These are phyloP conservation scores for Steromphala cineraria DNA, from an alignment of 2,888 invertebrate species.

Conservation along the genomic window DNA sequence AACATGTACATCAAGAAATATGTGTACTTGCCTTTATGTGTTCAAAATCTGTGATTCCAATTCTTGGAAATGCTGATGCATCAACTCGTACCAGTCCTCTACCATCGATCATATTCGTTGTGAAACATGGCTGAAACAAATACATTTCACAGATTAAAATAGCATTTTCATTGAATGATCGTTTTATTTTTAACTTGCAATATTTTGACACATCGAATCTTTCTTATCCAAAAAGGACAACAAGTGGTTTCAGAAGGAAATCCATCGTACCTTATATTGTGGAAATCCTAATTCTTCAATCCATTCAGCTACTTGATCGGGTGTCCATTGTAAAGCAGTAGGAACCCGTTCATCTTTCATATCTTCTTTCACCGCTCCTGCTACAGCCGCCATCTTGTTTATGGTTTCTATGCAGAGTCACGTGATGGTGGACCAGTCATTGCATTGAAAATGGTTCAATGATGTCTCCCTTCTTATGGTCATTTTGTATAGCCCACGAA, in stretches of 20 bases:
- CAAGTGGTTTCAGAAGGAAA: too few relatives aligned
- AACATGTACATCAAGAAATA: too few relatives aligned
- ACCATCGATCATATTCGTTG: slow-evolving; percentile 66
- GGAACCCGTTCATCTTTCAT: slow-evolving; percentile 70
- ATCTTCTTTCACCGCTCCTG: slow-evolving; percentile 50
- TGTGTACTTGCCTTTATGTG: slow-evolving; percentile 62
- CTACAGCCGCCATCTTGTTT: slow-evolving; percentile 33
- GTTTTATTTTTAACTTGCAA: too few relatives aligned
- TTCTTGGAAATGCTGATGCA: slow-evolving; percentile 67
- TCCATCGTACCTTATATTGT: slow-evolving; percentile 56
- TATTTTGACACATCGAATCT: neutral
- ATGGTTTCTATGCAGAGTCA: slow-evolving; percentile 24
- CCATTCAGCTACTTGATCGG: slow-evolving; percentile 69
- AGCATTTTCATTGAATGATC: too few relatives aligned
- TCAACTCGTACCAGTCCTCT: slow-evolving; percentile 60
- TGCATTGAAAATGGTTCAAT: neutral
- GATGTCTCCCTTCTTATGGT: neutral
- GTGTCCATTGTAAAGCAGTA: slow-evolving; percentile 67
- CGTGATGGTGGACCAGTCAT: neutral
- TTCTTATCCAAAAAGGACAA: neutral
- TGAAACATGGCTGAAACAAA: slow-evolving; percentile 67
- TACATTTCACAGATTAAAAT: too few relatives aligned
- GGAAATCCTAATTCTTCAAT: slow-evolving; percentile 69
- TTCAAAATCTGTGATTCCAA: slow-evolving; percentile 71
- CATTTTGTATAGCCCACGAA: too few relatives aligned